These are phyloP conservation scores for Poecilia gillii DNA, from an alignment of 2,797 vertebrate genomes.

Conservation along the genomic window DNA sequence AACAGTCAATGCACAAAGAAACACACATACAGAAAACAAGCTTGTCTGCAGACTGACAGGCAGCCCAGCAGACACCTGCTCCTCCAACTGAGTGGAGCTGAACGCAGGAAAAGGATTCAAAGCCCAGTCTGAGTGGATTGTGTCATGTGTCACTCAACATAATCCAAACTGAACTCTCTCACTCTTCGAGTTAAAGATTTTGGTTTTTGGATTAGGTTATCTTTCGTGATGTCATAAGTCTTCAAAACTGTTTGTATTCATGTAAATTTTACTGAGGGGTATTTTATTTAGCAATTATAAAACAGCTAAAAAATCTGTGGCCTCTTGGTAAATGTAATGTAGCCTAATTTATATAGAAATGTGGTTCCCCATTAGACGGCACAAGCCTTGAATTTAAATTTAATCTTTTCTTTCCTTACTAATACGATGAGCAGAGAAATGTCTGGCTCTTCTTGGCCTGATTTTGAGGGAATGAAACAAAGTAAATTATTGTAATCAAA, in stretches of 20 bases:
- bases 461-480: background rate
- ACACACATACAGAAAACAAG: background rate
- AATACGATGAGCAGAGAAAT: background rate
- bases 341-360: background rate
- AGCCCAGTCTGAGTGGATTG: background rate
- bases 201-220: background rate
- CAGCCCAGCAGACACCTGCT: background rate
- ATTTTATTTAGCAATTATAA: background rate
- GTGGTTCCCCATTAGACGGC: background rate
- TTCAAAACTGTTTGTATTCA: background rate
- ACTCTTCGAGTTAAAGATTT: background rate
- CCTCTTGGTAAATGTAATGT: background rate
- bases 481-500: background rate
- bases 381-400: background rate
- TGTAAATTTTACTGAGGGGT: background rate
- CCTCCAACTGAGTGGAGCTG: background rate
- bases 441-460: background rate
- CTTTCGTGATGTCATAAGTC: background rate
- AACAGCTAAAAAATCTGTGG: background rate
- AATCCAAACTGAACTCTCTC: slow-evolving; percentile 3
- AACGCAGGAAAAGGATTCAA: background rate
- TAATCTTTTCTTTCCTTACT: background rate
- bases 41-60: background rate
- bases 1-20: slow-evolving; percentile 11
- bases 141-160: background rate